Percentiles rank a stretch among this genome's conserved stretches.
phyloP scores from a whole-genome alignment of 2,797 vertebrate genomes.

The Hozukius guyotensis region DNA sequence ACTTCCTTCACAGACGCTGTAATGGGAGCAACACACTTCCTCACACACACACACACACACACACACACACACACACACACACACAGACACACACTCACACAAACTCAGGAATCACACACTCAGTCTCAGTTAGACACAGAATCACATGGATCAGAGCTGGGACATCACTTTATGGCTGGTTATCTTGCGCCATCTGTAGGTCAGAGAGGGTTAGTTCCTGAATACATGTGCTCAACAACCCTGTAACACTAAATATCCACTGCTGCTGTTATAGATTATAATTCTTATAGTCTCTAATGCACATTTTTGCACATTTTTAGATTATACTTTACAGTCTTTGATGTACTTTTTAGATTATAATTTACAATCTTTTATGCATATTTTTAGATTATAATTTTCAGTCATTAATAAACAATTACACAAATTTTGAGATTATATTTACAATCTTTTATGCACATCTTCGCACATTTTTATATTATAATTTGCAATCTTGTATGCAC shows the following conservation, averaged over 20 bases:
- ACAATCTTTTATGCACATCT: too few relatives aligned
- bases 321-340: not conserved
- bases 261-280: too few relatives aligned
- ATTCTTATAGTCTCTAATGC: too few relatives aligned
- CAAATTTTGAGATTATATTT: too few relatives aligned
- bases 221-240: not conserved
- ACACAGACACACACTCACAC: not conserved
- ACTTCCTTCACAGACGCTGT: conserved; percentile 46
- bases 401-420: too few relatives aligned
- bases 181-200: conserved; percentile 76
- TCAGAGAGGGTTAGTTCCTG: not conserved
- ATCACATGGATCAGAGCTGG: not conserved
- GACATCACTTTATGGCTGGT: conserved; percentile 30
- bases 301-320: too few relatives aligned
- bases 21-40: conserved; percentile 44
- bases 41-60: not conserved
- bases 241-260: not conserved
- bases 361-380: too few relatives aligned
- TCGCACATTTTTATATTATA: too few relatives aligned
- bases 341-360: too few relatives aligned
- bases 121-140: not conserved
- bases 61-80: not conserved
- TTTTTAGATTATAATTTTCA: too few relatives aligned
- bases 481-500: too few relatives aligned
- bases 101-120: conserved; percentile 15